Base-by-base conservation (phyloP, 2,797 vertebrate species). In the Bothrops alternatus region DNA sequence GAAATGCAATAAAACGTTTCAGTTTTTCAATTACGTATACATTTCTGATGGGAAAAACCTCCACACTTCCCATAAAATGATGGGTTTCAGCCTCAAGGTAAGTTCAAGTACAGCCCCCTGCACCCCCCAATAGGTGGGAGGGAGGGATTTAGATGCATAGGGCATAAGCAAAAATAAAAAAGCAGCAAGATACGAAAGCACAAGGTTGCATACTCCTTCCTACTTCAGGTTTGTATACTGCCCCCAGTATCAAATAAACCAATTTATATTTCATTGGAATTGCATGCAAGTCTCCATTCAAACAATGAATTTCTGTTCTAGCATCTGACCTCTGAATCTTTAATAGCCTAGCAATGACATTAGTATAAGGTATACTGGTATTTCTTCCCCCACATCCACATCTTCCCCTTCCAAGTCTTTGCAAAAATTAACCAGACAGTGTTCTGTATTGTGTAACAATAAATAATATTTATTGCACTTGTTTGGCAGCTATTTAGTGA, bases 391-490 rank as follows among this genome's bases (percentile, higher is more conserved):
- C 50, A 53, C 12, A 14, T 0, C 28, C 28, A 2, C 50, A 11
- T 53, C 32, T 16, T 47, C n/a, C 11, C 5, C 56, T 5, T 32
- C 28, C 37, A 88, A 53, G 28, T 60, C 60, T 87, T 86, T 69
- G 32, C 65, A 93, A 87, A 6, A 42, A 86, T 57, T 55, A 57
- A n/a, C 57, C 25, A 53, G 26, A 60, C 37, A 92, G 12, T 92
- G 8, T 25, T 78, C 55, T n/a, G 50, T 47, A 78, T 2, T 23
- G 23, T 37, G 11, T 18, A 26, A 56, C 50, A 69, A 87, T 91
- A 65, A 32, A 87, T 14, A 92, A 58, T 82, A 93, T 47, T 92
- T 90, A 63, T 87, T 90, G 37, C 55, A 73, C 28, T 90, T 87
- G 11, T 0, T 13, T 60, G 32, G 23, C 10, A 47, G 2, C 63